Evolutionary conservation across 2,888 invertebrate species (phyloP).

Genomic region (Onchidella celtica): DNA sequence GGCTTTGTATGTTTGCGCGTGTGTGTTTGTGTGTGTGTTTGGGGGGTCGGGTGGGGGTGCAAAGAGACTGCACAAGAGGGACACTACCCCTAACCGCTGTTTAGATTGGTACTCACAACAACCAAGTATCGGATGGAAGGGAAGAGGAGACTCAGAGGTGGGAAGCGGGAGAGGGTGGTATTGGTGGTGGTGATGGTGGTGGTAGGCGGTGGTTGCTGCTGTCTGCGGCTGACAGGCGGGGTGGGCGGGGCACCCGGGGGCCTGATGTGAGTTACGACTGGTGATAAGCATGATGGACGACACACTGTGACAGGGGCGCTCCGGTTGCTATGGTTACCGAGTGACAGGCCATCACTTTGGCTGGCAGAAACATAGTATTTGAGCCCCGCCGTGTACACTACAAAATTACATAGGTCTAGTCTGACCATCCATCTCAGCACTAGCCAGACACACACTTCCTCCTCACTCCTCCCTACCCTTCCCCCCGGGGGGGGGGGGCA

Average conservation of each 20-base stretch:
- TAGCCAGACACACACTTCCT: too few species aligned
- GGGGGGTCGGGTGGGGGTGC: background rate
- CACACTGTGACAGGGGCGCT: conserved; percentile 40
- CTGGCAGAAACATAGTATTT: conserved; percentile 26
- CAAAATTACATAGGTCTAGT: background rate
- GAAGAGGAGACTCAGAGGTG: background rate
- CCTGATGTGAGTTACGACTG: conserved; percentile 28
- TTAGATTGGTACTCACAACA: too few species aligned
- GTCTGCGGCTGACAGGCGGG: conserved; percentile 34
- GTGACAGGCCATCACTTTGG: conserved; percentile 45
- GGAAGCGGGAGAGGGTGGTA: conserved; percentile 77
- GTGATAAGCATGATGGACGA: conserved; percentile 48
- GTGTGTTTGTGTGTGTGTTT: too few species aligned
- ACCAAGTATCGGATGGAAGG: conserved; percentile 70
- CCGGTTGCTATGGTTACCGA: conserved; percentile 43
- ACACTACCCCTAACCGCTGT: too few species aligned
- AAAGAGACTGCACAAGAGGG: background rate
- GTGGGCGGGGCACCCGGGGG: conserved; percentile 47
- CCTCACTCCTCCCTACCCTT: background rate
- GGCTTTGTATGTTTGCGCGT: too few species aligned
- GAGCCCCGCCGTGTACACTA: background rate
- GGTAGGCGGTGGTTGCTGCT: conserved; percentile 10
- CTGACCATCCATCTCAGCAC: background rate
- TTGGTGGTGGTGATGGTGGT: background rate
- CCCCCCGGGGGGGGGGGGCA: too few species aligned